Evolutionary conservation across 2,888 invertebrate genomes (phyloP).

Genomic region (Acrocyrtus sp.): DNA sequence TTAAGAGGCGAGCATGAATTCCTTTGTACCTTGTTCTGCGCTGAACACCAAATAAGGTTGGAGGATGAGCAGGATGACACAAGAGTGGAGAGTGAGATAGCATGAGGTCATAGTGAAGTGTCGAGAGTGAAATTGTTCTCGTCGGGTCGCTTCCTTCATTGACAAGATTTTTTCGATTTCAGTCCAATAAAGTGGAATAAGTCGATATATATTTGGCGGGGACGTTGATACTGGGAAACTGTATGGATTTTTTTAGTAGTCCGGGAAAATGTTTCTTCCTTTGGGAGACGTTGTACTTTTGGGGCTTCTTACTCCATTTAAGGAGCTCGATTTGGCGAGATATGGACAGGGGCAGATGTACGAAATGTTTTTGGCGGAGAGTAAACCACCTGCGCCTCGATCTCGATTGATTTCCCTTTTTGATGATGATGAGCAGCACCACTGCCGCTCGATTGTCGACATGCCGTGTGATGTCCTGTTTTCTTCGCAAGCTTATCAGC

Average conservation of each 20-base stretch:
- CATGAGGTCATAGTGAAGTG: conserved; percentile 51
- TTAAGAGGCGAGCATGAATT: neutral
- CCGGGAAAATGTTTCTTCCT: too few species aligned
- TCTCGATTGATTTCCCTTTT: too few species aligned
- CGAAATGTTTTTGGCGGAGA: conserved; percentile 17
- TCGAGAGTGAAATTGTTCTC: too few species aligned
- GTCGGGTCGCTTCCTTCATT: too few species aligned
- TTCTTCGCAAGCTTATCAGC: neutral
- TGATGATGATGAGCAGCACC: conserved; percentile 25
- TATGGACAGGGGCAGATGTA: conserved; percentile 27
- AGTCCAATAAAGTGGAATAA: too few species aligned
- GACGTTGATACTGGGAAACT: neutral
- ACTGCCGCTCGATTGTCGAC: conserved; percentile 41
- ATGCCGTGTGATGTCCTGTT: conserved; percentile 16
- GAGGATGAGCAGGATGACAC: conserved; percentile 30
- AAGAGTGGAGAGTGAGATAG: conserved; percentile 34
- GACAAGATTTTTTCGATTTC: too few species aligned
- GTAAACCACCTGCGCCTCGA: conserved; percentile 24
- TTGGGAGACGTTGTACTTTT: neutral
- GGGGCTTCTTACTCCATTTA: too few species aligned
- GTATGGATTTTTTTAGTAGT: neutral
- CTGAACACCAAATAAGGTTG: conserved; percentile 14
- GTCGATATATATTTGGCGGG: neutral
- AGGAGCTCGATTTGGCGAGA: conserved; percentile 9
- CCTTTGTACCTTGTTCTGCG: conserved; percentile 48